A percentile compares a stretch with the other conserved stretches of the same genome.
These are phyloP conservation scores for Willowsia nigromaculata DNA, from an alignment of 2,888 invertebrate genomes.

Conservation along the genomic window DNA sequence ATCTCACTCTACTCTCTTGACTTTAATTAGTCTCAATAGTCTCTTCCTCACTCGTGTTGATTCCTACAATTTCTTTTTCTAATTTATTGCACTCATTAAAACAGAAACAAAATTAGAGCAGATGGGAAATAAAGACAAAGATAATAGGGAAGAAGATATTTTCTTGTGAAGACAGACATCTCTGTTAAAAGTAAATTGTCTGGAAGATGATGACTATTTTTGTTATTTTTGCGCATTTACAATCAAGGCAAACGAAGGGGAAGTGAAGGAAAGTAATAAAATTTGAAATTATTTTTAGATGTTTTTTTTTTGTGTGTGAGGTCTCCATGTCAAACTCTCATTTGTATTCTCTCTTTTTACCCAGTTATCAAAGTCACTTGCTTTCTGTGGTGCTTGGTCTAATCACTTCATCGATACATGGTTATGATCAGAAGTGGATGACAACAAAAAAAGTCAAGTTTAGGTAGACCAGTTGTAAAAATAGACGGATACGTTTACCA, in stretches of 20 bases:
- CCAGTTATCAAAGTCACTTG: neutral
- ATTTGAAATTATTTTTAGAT: slow-evolving; percentile 15
- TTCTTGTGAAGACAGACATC: neutral
- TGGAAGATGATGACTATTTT: neutral
- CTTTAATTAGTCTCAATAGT: slow-evolving; percentile 4
- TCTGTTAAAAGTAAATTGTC: neutral
- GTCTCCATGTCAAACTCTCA: neutral
- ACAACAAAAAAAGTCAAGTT: neutral
- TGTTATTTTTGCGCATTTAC: neutral
- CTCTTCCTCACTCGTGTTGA: neutral
- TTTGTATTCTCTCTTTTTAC: neutral
- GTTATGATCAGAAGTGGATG: neutral
- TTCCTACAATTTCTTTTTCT: neutral
- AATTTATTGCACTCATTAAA: slow-evolving; percentile 15
- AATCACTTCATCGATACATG: slow-evolving; percentile 1
- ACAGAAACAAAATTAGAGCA: neutral
- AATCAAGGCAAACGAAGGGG: neutral
- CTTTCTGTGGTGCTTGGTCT: too few relatives aligned
- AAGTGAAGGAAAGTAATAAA: neutral
- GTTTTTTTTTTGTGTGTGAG: neutral
- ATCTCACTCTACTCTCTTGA: neutral
- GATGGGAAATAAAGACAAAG: neutral
- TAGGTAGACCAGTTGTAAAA: neutral
- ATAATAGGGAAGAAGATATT: neutral
- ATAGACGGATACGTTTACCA: neutral